Evolutionary conservation across 2,113 vertebrate species (phyloP), one percentile per base, ranked within the genome.

Genomic region (Thomomys bottae): DNA sequence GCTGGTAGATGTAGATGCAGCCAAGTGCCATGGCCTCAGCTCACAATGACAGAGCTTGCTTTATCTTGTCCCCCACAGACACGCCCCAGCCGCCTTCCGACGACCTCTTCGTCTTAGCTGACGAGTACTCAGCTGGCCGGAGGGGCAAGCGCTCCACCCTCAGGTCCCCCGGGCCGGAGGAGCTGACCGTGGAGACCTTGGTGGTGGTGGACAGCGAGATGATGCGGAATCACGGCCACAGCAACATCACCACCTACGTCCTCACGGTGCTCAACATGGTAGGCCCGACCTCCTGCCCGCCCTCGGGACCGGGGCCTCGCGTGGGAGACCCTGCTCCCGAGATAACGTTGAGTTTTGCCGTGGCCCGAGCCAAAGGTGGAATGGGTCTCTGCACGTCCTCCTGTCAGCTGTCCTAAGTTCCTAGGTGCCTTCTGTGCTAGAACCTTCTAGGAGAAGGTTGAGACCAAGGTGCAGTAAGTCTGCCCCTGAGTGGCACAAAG

Each of bases 221-320:
- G 99, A 98, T 98, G 97, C 97, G 98, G 54, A 98, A 96, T 96
- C 99, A 99, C 0, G 98, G 99, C 14, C 98, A 97, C 2, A 98
- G 98, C 78, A 99, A 99, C 81, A 98, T 99, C 86, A 99, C 99
- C 63, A 99, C 98, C 67, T 99, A 99, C 28, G 98, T 99, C 42
- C 97, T 99, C 10, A 99, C 99, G 12, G 97, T 99, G 32, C 98
- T 99, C 21, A 99, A 99, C 95, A 99, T 99, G 98, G 99, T 99
- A 96, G 38, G 67, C 11, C 14, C 0, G 30, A 34, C 6, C 21
- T 30, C 61, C 38, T 79, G 12, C 38, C 45, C 59, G 49, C 59
- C 42, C 10, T 20, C 63, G 68, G 1, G 32, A 11, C 15, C 59
- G 57, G 5, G 36, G 23, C 75, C 34, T 86, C 9, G 0, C 15